Evolutionary conservation across 2,113 vertebrate species (phyloP), one percentile per base, ranked within the genome.

Genomic region (Onychostoma macrolepis): DNA sequence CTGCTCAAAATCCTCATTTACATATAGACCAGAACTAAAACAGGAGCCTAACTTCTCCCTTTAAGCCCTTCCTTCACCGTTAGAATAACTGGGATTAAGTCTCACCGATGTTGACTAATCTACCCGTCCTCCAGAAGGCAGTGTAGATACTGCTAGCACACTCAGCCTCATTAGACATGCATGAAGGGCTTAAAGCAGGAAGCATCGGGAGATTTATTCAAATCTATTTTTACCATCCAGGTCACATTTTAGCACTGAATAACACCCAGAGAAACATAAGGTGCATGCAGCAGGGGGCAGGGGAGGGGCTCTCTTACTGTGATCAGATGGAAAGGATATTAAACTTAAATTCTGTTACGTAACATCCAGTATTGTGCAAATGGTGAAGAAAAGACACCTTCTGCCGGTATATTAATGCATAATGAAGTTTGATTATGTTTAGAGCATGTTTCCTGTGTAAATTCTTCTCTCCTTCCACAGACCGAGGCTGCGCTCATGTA

Each of bases 401-500:
- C 41, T 45, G 72, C 0, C 2, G 61, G 28, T 56, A 33, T 87
- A 83, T 24, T 45, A 12, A 85, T 28, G 48, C 45, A 74, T 50
- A 77, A 17, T 8, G 9, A 75, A 74, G 10, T 71, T 72, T 50
- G 15, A 50, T 33, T 30, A 67, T 86, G 48, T 78, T 56, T 19
- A 7, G 12, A 79, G n/a, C 6, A 45, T 76, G 50, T 78, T 86
- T 79, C 6, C 21, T 24, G 33, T 69, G 2, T 45, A 45, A 43
- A 15, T 67, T 48, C n/a, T 48, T 71, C 43, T n/a, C 61, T 77
- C 45, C 48, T 8, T 69, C 43, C 33, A 2, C 95, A 99, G 98
- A 99, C 98, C 0, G 97, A 97, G 2, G 98, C 98, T 0, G 98
- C 98, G 77, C 93, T 99, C 93, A 97, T 99, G 97, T 99, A 98